A percentile compares a stretch with the other conserved stretches of the same genome.
These are phyloP conservation scores for Chaetoderma sp. DNA, from an alignment of 2,888 invertebrate genomes.

Conservation along the genomic window DNA sequence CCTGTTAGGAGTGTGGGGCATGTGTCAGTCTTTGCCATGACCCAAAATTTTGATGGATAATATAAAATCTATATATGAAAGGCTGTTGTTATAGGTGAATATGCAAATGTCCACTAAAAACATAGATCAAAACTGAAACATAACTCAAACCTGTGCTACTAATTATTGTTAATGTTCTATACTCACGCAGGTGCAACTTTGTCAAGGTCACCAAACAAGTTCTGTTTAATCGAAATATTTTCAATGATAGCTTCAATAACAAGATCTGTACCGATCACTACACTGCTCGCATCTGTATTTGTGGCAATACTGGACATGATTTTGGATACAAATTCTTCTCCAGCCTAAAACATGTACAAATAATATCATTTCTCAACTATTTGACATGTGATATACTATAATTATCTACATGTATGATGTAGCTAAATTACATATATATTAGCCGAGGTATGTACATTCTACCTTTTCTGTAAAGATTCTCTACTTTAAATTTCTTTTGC, in stretches of 20 bases:
- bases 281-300: constrained; percentile 75
- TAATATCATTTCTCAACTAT: not conserved
- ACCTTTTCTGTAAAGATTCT: too few relatives aligned
- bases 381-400: not conserved
- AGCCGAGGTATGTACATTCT: too few relatives aligned
- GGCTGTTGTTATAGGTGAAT: too few relatives aligned
- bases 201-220: constrained; percentile 80
- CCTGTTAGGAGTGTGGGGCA: too few relatives aligned
- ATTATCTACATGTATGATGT: not conserved
- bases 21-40: too few relatives aligned
- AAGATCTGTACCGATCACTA: constrained; percentile 79
- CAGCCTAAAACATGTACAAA: constrained; percentile 72
- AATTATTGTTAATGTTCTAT: not conserved
- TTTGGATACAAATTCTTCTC: constrained; percentile 77
- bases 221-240: constrained; percentile 82
- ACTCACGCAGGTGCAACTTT: constrained; percentile 71
- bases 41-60: too few relatives aligned
- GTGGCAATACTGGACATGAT: constrained; percentile 76
- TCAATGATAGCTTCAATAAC: constrained; percentile 90
- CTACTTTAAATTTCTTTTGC: too few relatives aligned
- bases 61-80: too few relatives aligned
- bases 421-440: too few relatives aligned
- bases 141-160: not conserved
- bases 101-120: too few relatives aligned
- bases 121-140: too few relatives aligned